Evolutionary conservation across 2,888 invertebrate genomes (phyloP), one percentile per base, ranked within the genome.

Genomic region (Trachelus tabidus): DNA sequence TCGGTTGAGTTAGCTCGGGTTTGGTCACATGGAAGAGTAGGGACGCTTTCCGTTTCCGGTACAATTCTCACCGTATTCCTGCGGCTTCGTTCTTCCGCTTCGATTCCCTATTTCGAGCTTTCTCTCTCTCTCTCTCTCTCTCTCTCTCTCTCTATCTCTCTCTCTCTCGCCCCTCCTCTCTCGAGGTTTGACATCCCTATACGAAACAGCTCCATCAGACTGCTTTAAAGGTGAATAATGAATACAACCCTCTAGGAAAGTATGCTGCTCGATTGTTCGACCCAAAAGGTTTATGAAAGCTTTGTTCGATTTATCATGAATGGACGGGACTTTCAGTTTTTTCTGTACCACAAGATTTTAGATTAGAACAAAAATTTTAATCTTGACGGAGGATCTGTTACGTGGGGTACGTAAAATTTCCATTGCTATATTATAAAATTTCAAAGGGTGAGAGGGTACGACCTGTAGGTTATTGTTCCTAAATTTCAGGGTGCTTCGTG

Each of bases 31-130:
- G 86, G 86, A 87, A 86, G 83, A 84, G 82, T 82, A 80, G 80
- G 80, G 86, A 84, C 83, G 87, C 82, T 87, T 88, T 83, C 83
- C 84, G 85, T 79, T 87, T 87, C 86, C 85, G 85, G 83, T 80
- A 78, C 84, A 85, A 85, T 86, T 86, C 83, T 78, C 76, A 81
- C 77, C 86, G 84, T 87, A 86, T 86, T 87, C 83, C 82, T 79
- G 77, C 78, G 80, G 81, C 73, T 35, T 37, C 73, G 34, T 74
- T 37, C 69, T 37, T 81, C 76, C 73, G 76, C 79, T 78, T 77
- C 75, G 34, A 31, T 69, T 15, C 76, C 75, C 35, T 81, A 69
- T 73, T 69, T 69, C 73, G 56, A 34, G 40, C 68, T 34, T 68
- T 76, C 35, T 73, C 76, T 34, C 68, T 56, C 77, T n/a, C 74